Evolutionary conservation across 2,888 invertebrate species (phyloP).

Genomic region (Drosophila acutilabella): DNA sequence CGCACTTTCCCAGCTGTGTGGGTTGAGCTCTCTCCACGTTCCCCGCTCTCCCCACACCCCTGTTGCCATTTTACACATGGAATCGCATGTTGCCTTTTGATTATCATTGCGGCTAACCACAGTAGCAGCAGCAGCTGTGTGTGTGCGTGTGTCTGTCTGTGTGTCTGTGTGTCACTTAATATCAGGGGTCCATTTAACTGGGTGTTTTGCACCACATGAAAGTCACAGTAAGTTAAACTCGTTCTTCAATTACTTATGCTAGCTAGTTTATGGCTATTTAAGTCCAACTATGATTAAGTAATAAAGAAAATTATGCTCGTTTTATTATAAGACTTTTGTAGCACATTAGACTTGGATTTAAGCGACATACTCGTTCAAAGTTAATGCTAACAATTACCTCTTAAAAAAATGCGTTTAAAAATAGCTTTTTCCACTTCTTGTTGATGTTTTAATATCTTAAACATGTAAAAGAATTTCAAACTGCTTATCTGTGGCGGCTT

Average conservation of each 20-base stretch:
- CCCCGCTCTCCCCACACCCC: background rate
- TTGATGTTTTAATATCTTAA: too few relatives aligned
- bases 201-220: conserved; percentile 15
- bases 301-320: too few relatives aligned
- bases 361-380: too few relatives aligned
- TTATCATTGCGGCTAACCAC: conserved; percentile 44
- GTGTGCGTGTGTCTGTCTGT: conserved; percentile 3
- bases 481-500: background rate
- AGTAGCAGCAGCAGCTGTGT: conserved; percentile 19
- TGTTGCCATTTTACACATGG: conserved; percentile 17
- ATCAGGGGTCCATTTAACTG: conserved; percentile 24
- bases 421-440: too few relatives aligned
- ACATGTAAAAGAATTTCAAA: too few relatives aligned
- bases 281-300: background rate
- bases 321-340: too few relatives aligned
- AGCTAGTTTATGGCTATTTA: background rate
- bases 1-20: conserved; percentile 24
- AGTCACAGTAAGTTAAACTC: background rate
- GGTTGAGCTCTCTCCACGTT: background rate
- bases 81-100: conserved; percentile 23
- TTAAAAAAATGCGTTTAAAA: too few relatives aligned
- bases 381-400: too few relatives aligned
- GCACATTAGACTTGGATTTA: too few relatives aligned
- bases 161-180: conserved; percentile 2
- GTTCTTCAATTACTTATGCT: conserved; percentile 7